These are phyloP conservation scores for Gambelia wislizenii DNA, from an alignment of 2,797 vertebrate species.

Conservation along the genomic window DNA sequence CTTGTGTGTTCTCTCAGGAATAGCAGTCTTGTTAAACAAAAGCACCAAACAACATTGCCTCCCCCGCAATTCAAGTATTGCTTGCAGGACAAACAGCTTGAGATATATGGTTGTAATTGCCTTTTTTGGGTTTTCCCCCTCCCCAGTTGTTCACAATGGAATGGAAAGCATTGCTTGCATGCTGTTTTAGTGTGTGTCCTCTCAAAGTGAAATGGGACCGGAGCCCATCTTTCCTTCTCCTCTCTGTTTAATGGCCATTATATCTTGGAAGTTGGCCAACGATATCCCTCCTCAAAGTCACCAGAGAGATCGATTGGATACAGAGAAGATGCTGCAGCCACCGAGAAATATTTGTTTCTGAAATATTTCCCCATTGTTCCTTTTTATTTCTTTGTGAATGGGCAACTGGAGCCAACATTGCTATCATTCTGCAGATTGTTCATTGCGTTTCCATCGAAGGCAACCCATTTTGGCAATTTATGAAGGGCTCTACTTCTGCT, in stretches of 20 bases:
- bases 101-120: background rate
- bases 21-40: background rate
- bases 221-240: background rate
- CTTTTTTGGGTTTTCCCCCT: background rate
- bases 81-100: constrained; percentile 4
- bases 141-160: background rate
- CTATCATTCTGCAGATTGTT: constrained; percentile 4
- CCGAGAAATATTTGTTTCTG: background rate
- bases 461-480: background rate
- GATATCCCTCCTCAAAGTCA: background rate
- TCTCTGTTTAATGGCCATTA: background rate
- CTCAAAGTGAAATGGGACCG: background rate
- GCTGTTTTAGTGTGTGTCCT: background rate
- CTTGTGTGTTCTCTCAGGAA: background rate
- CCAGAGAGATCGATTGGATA: background rate
- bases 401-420: accelerated
- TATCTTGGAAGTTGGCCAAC: constrained; percentile 2
- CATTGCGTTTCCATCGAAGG: background rate
- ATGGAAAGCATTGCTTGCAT: background rate
- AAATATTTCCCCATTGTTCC: background rate
- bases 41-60: accelerated
- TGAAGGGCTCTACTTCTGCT: background rate
- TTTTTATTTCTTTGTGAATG: background rate
- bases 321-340: background rate
- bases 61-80: too few species aligned